A percentile compares a stretch with the other conserved stretches of the same genome.
Conservation (phyloP, 2,113 vertebrate species). For the Plotosus lineatus region DNA sequence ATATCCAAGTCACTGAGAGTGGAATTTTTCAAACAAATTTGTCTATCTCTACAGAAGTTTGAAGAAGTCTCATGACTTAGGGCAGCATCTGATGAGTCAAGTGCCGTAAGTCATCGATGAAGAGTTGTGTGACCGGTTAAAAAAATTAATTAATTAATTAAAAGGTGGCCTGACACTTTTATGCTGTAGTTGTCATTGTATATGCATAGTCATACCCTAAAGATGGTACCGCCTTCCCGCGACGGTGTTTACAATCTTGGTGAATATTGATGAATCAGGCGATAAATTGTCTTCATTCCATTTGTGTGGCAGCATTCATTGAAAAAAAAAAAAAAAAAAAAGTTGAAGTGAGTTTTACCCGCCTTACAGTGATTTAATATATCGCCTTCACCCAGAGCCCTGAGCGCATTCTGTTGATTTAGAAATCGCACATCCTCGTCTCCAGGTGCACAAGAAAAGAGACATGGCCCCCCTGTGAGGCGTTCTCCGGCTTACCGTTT, state of each 20-base stretch:
- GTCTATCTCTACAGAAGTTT: not conserved
- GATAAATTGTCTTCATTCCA: conserved; percentile 18
- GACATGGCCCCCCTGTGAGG: conserved; percentile 44
- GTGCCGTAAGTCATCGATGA: not conserved
- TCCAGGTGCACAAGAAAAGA: conserved; percentile 52
- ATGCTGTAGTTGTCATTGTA: conserved; percentile 20
- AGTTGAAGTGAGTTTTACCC: conserved; percentile 22
- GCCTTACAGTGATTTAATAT: conserved; percentile 28
- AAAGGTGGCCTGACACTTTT: conserved; percentile 8
- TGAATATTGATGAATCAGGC: not conserved
- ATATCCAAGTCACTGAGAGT: not conserved
- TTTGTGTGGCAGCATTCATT: not conserved
- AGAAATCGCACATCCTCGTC: conserved; percentile 53
- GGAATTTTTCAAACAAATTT: not conserved
- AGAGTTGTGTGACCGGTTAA: not conserved
- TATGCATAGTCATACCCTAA: conserved; percentile 12
- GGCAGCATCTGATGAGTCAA: conserved; percentile 15
- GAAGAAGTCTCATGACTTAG: conserved; percentile 4
- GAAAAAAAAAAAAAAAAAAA: not conserved
- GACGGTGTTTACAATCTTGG: not conserved
- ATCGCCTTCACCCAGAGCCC: conserved; percentile 48
- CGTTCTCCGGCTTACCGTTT: conserved; percentile 62
- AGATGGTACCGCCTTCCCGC: not conserved
- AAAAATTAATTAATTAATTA: no score
- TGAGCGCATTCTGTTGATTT: conserved; percentile 60